Base-by-base conservation (phyloP, 1,140 invertebrate genomes). In the Asobara japonica region DNA sequence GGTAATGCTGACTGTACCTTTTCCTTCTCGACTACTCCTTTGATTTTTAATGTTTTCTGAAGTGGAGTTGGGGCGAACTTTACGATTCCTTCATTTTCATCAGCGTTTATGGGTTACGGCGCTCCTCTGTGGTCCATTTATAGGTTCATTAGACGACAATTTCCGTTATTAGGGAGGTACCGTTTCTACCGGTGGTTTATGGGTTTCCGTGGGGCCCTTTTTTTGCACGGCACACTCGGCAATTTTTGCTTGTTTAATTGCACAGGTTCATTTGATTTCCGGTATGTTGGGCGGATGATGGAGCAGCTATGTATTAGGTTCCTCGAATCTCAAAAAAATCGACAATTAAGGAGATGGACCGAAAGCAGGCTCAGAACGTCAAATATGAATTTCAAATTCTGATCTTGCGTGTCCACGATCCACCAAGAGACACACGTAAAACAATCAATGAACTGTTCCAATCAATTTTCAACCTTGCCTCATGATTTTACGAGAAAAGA, bases 141-240 rank as follows among this genome's bases (percentile, higher is more conserved):
- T 56, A 56, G 51, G 51, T 56, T 56, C 51, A 56, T 56, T 56
- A 56, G 51, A 27, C 51, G 51, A 56, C 51, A 56, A 56, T 56
- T 56, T 56, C 22, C 51, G 18, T 56, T 56, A 56, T 56, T 56
- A 56, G 51, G 22, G 18, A 10, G 51, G 22, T 56, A 56, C 51
- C 51, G 51, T 56, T 56, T 56, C 3, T 27, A 25, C 51, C 18
- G 1, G 51, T 56, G 20, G 51, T 56, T 56, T 25, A 56, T 10
- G 22, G 51, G 20, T 56, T 56, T 56, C 3, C 18, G 20, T 56
- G 51, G 51, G 22, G 31, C 31, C 5, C 31, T 36, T 27, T 25
- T 22, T 56, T 22, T 56, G n/a, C 51, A 56, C 4, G 18, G n/a
- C n/a, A n/a, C n/a, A n/a, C n/a, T n/a, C n/a, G n/a, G n/a, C n/a